Percentiles rank a stretch among this genome's conserved stretches.
These are phyloP conservation scores for Marmota monax DNA, from an alignment of 2,113 vertebrate species.

Conservation along the genomic window DNA sequence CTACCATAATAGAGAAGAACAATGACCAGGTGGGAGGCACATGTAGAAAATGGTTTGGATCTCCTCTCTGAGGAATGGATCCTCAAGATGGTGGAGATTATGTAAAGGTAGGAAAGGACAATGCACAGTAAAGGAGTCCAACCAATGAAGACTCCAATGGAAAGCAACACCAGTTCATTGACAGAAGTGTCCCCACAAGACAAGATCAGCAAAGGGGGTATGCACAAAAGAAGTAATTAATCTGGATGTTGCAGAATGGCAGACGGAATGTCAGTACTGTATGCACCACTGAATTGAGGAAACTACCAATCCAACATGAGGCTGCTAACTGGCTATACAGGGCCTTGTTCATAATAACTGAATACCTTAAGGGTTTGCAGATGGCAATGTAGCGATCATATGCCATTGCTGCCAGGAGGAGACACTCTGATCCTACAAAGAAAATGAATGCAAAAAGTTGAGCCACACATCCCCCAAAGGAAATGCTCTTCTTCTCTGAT, in stretches of 20 bases:
- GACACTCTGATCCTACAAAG: slow-evolving; percentile 56
- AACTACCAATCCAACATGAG: slow-evolving; percentile 66
- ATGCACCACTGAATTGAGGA: slow-evolving; percentile 74
- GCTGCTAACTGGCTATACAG: slow-evolving; percentile 39
- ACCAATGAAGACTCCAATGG: slow-evolving; percentile 39
- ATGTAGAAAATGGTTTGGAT: slow-evolving; percentile 64
- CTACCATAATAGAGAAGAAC: slow-evolving; percentile 71
- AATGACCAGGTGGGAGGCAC: slow-evolving; percentile 68
- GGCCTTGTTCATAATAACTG: slow-evolving; percentile 56
- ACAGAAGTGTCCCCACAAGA: slow-evolving; percentile 65
- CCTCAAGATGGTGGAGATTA: slow-evolving; percentile 63
- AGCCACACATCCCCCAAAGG: slow-evolving; percentile 25
- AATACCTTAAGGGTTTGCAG: slow-evolving; percentile 72
- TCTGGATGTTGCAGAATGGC: slow-evolving; percentile 63
- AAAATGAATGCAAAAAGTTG: slow-evolving; percentile 76
- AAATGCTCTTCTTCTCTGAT: slow-evolving; percentile 55
- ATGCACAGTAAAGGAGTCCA: slow-evolving; percentile 66
- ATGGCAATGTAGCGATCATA: slow-evolving; percentile 80
- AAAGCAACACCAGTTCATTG: slow-evolving; percentile 53
- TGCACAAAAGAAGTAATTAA: slow-evolving; percentile 73
- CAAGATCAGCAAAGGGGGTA: slow-evolving; percentile 57
- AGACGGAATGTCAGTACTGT: slow-evolving; percentile 31
- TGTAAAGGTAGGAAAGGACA: slow-evolving; percentile 61
- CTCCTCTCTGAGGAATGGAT: neutral
- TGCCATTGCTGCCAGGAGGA: slow-evolving; percentile 71